These are phyloP conservation scores for Drosophila cognata DNA, from an alignment of 2,888 invertebrate genomes.

Conservation along the genomic window DNA sequence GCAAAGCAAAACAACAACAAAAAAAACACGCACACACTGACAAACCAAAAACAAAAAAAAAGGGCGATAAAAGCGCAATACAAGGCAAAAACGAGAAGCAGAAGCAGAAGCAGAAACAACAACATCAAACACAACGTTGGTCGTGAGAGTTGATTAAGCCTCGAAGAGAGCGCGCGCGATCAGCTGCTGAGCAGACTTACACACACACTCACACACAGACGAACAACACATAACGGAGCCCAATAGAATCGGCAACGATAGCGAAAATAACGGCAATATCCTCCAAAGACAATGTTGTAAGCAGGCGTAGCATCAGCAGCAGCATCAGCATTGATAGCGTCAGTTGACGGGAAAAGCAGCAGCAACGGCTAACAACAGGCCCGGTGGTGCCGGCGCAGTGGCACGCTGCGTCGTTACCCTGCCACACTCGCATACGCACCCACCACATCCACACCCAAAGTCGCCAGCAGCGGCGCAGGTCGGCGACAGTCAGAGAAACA, in stretches of 20 bases:
- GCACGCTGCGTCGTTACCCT: constrained; percentile 55
- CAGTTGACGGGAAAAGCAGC: constrained; percentile 9
- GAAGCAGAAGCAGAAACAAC: constrained; percentile 25
- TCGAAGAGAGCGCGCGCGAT: constrained; percentile 10
- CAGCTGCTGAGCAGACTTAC: constrained; percentile 25
- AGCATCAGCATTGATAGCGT: not conserved
- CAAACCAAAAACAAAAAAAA: not conserved
- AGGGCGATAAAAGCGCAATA: constrained; percentile 10
- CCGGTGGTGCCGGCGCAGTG: constrained; percentile 55
- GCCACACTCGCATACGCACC: constrained; percentile 44
- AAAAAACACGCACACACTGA: constrained; percentile 7
- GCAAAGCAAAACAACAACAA: constrained; percentile 24
- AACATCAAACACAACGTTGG: constrained; percentile 11
- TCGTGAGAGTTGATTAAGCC: constrained; percentile 29
- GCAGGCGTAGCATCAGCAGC: constrained; percentile 18
- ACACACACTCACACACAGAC: not conserved
- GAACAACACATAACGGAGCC: constrained; percentile 14
- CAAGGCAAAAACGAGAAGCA: constrained; percentile 27
- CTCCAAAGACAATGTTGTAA: constrained; percentile 56
- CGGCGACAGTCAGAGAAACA: constrained; percentile 56
- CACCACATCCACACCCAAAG: constrained; percentile 6
- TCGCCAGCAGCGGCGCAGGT: constrained; percentile 21
- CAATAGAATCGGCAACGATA: constrained; percentile 32
- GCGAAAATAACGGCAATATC: constrained; percentile 22
- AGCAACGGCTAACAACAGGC: constrained; percentile 59